These are phyloP conservation scores for Latrodectus geometricus DNA, from an alignment of 1,140 invertebrate species.

Conservation along the genomic window DNA sequence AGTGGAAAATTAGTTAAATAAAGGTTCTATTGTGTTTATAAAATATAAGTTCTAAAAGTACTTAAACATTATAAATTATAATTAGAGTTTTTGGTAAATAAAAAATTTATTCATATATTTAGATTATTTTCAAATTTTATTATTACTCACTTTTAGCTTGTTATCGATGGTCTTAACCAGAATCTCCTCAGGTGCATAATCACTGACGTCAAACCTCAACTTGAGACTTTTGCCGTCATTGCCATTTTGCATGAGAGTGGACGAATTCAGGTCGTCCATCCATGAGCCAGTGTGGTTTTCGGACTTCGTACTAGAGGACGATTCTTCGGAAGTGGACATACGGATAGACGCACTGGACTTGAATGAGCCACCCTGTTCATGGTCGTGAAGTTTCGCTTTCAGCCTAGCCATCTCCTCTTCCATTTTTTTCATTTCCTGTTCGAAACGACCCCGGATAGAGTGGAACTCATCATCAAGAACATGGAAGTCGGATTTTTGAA, in stretches of 20 bases:
- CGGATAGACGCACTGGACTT: slow-evolving; percentile 39
- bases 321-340: slow-evolving; percentile 52
- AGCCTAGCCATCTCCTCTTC: slow-evolving; percentile 98
- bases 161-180: slow-evolving; percentile 96
- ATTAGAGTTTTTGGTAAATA: too few relatives aligned
- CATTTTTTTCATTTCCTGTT: slow-evolving; percentile 97
- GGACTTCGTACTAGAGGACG: slow-evolving; percentile 23
- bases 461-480: slow-evolving; percentile 97
- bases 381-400: slow-evolving; percentile 89
- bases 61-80: too few relatives aligned
- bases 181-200: slow-evolving; percentile 94
- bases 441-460: slow-evolving; percentile 93
- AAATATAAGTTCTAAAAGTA: too few relatives aligned
- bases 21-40: too few relatives aligned
- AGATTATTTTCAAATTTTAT: too few relatives aligned
- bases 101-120: too few relatives aligned
- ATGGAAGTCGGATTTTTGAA: slow-evolving; percentile 92
- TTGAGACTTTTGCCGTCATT: slow-evolving; percentile 88
- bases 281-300: slow-evolving; percentile 71
- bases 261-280: slow-evolving; percentile 86
- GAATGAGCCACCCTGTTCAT: slow-evolving; percentile 73
- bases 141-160: slow-evolving; percentile 85
- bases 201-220: slow-evolving; percentile 92
- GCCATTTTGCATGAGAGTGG: slow-evolving; percentile 86
- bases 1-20: too few relatives aligned